phyloP scores from a whole-genome alignment of 2,113 vertebrate species.

The Argyrosomus japonicus region DNA sequence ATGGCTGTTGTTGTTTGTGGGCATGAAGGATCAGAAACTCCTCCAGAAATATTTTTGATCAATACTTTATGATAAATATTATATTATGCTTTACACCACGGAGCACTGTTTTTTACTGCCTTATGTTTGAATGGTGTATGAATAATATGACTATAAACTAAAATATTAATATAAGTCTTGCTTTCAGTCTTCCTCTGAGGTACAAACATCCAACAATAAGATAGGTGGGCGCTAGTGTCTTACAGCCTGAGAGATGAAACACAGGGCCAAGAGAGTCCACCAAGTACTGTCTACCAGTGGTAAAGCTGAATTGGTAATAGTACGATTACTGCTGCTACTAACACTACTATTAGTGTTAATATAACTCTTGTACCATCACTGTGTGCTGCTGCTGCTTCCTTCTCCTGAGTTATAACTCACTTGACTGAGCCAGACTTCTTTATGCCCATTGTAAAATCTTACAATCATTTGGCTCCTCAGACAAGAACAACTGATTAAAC shows the following conservation, averaged over 20 bases:
- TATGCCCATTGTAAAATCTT: background rate
- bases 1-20: no score
- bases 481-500: background rate
- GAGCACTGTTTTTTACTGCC: no score
- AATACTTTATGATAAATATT: no score
- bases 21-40: no score
- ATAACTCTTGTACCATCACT: background rate
- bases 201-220: background rate
- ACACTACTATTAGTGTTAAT: background rate
- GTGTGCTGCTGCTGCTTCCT: background rate
- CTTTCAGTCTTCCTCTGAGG: background rate
- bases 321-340: background rate
- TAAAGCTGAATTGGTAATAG: background rate
- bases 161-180: background rate
- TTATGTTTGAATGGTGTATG: no score
- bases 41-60: no score
- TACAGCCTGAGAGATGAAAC: background rate
- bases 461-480: background rate
- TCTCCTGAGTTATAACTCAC: background rate
- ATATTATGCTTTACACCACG: no score
- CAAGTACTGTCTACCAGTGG: background rate
- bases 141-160: no score
- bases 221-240: background rate
- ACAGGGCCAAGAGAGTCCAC: background rate
- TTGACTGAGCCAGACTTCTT: background rate